These are phyloP conservation scores for Drosophila parvula DNA, from an alignment of 1,140 invertebrate genomes.

Conservation along the genomic window DNA sequence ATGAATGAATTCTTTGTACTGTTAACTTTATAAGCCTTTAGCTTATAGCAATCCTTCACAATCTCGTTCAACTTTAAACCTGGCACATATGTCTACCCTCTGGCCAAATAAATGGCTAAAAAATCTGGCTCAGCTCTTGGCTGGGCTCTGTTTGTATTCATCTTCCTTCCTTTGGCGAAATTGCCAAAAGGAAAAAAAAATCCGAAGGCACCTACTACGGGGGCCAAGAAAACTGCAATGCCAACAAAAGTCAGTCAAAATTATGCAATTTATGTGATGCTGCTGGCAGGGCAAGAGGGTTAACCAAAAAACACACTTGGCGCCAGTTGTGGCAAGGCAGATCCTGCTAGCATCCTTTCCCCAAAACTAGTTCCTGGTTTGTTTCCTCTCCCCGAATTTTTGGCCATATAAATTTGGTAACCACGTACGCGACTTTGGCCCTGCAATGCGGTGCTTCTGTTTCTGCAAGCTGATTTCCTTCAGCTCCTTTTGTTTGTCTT, in stretches of 20 bases:
- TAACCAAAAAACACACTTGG: slow-evolving; percentile 77
- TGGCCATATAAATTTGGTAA: slow-evolving; percentile 76
- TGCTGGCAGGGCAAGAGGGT: slow-evolving; percentile 51
- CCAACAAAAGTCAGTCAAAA: slow-evolving; percentile 80
- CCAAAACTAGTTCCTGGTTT: slow-evolving; percentile 3
- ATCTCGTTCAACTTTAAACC: slow-evolving; percentile 5
- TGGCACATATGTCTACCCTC: slow-evolving; percentile 24
- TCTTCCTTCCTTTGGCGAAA: slow-evolving; percentile 39
- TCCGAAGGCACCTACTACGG: slow-evolving; percentile 66
- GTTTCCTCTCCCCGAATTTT: slow-evolving; percentile 9
- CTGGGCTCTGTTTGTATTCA: slow-evolving; percentile 6
- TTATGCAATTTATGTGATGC: slow-evolving; percentile 83
- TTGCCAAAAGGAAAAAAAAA: slow-evolving; percentile 28
- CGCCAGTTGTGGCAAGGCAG: slow-evolving; percentile 58
- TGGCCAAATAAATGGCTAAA: slow-evolving; percentile 17
- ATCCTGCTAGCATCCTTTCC: slow-evolving; percentile 30
- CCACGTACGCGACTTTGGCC: slow-evolving; percentile 70
- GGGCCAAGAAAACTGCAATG: slow-evolving; percentile 61
- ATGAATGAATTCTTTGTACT: not conserved
- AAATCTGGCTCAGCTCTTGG: slow-evolving; percentile 27
- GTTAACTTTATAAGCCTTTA: no score
- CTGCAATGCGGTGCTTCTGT: slow-evolving; percentile 78
- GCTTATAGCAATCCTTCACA: not conserved
- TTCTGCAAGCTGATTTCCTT: slow-evolving; percentile 61
- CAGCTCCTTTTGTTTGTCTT: slow-evolving; percentile 20